Base-by-base conservation (phyloP, 2,888 invertebrate genomes). In the Leptinotarsa juncta region DNA sequence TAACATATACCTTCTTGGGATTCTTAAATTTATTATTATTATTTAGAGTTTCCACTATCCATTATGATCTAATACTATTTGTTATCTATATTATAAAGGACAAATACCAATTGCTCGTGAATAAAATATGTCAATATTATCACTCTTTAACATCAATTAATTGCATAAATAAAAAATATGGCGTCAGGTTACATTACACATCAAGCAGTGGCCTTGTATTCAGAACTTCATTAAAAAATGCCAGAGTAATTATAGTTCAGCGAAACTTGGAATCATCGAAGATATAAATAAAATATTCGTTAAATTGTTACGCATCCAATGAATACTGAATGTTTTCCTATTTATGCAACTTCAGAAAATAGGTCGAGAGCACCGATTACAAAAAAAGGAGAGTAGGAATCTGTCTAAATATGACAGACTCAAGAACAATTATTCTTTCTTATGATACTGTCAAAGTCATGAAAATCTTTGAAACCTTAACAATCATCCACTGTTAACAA, bases 121-220 rank as follows among this genome's bases (percentile, higher is more conserved):
- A 57, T 26, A 15, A 14, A 57, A 57, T 57, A 23, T 57, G 20
- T 57, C 3, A 57, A 65, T 62, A 65, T 49, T 50, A 70, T 49
- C 18, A 48, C 20, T 62, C 16, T 49, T 62, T 18, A 60, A 70
- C 62, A 57, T 57, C 49, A 73, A 73, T 73, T 60, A 66, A 70
- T 70, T 62, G 62, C 62, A 42, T 62, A 62, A 26, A 15, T 62
- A 10, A 42, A 42, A 62, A 42, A 62, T 15, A 42, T 42, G 62
- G 62, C n/a, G 32, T 42, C 42, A 62, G 42, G n/a, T 62, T 62
- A 26, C 62, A 42, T 42, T 42, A 42, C 62, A 62, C 20, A 62
- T 62, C n/a, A 42, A 62, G 62, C 42, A 42, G 32, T 32, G 62
- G 18, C 62, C 62, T 62, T 62, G 62, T 26, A 62, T 62, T 42